phyloP scores from a whole-genome alignment of 2,888 invertebrate species.

The Apotomis betuletana region DNA sequence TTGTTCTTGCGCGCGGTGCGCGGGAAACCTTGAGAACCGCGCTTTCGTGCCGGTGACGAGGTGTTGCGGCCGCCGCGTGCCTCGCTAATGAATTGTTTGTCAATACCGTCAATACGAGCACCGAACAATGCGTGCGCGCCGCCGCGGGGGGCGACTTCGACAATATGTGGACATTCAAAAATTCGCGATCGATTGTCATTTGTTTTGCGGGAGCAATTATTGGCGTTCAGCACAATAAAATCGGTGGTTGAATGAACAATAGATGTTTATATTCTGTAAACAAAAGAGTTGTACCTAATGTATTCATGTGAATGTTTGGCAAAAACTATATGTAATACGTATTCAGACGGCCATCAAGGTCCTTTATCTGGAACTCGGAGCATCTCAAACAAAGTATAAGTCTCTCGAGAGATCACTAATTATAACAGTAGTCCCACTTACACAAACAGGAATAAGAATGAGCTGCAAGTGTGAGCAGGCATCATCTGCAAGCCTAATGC shows the following conservation, averaged over 20 bases:
- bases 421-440: conserved; percentile 5
- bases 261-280: neutral
- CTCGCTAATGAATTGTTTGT: conserved; percentile 64
- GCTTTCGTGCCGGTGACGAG: conserved; percentile 40
- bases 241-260: conserved; percentile 7
- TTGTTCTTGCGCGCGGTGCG: conserved; percentile 3
- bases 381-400: neutral
- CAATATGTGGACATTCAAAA: conserved; percentile 10
- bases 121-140: conserved; percentile 43
- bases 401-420: conserved; percentile 13
- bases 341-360: neutral
- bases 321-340: neutral
- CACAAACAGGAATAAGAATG: conserved; percentile 25
- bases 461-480: neutral
- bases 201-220: conserved; percentile 36
- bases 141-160: conserved; percentile 44
- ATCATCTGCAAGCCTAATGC: conserved; percentile 35
- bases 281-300: neutral
- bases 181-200: conserved; percentile 34
- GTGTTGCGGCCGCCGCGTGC: conserved; percentile 61
- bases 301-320: conserved; percentile 1
- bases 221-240: conserved; percentile 17
- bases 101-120: conserved; percentile 47
- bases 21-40: conserved; percentile 41
- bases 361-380: neutral